Evolutionary conservation across 2,113 vertebrate species (phyloP).

Genomic region (Garra rufa): DNA sequence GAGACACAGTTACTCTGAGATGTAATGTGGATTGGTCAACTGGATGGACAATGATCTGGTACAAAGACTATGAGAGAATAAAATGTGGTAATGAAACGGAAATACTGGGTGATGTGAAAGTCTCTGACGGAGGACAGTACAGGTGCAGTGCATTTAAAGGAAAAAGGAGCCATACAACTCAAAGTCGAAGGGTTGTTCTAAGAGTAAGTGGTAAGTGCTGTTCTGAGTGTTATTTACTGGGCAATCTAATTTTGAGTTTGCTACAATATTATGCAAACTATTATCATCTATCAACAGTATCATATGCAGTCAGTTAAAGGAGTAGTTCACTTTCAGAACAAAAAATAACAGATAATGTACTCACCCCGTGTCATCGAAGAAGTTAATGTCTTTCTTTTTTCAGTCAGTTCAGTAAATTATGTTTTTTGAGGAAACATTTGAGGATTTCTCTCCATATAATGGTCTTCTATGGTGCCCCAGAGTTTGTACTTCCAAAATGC

Average conservation of each 20-base stretch:
- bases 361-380: too few species aligned
- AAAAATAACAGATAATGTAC: too few species aligned
- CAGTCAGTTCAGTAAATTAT: too few species aligned
- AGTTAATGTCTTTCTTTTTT: too few species aligned
- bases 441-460: too few species aligned
- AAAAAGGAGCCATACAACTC: neutral
- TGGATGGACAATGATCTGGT: constrained; percentile 46
- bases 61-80: neutral
- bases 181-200: too few species aligned
- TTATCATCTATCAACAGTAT: neutral
- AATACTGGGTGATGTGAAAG: neutral
- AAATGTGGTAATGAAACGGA: neutral
- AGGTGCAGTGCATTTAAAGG: neutral
- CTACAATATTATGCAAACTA: neutral
- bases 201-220: neutral
- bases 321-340: too few species aligned
- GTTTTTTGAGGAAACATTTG: too few species aligned
- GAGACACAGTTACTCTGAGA: constrained; percentile 60
- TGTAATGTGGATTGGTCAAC: constrained; percentile 47
- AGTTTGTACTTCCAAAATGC: too few species aligned
- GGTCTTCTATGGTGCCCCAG: too few species aligned
- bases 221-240: neutral
- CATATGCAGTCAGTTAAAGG: neutral
- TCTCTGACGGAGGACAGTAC: constrained; percentile 40
- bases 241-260: neutral